phyloP scores from a whole-genome alignment of 2,113 vertebrate species.

The Sphyrna mokarran region DNA sequence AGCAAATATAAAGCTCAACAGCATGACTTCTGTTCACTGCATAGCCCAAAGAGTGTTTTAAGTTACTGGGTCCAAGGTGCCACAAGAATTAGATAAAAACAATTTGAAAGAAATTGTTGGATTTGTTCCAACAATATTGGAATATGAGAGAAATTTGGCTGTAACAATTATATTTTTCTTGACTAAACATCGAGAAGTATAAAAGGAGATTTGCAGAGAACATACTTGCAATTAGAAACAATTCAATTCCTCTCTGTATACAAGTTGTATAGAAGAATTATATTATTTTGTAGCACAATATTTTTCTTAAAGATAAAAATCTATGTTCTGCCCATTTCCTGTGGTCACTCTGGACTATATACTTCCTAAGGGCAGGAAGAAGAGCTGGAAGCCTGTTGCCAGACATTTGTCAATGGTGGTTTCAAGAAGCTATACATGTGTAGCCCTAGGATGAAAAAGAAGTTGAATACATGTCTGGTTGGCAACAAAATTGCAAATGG shows the following conservation, averaged over 20 bases:
- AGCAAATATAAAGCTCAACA: background rate
- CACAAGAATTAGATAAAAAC: background rate
- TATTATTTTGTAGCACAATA: background rate
- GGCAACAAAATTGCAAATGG: background rate
- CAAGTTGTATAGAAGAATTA: background rate
- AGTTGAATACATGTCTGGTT: background rate
- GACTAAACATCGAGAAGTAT: background rate
- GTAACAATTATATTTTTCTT: conserved; percentile 14
- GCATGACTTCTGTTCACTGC: background rate
- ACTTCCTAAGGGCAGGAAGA: background rate
- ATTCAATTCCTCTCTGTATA: conserved; percentile 6
- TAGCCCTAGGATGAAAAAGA: background rate
- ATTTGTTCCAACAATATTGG: conserved; percentile 7
- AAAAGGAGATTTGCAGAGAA: conserved; percentile 4
- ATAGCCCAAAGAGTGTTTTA: background rate
- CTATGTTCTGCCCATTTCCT: conserved; percentile 3
- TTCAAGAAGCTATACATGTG: background rate
- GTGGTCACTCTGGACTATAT: background rate
- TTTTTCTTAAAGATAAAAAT: background rate
- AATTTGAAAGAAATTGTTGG: conserved; percentile 9
- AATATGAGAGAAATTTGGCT: conserved; percentile 9
- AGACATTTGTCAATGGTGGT: background rate
- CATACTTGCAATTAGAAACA: background rate
- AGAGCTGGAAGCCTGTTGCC: no score
- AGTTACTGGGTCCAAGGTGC: background rate